Conservation (phyloP, 1,140 invertebrate species). For the Papilio xuthus region DNA sequence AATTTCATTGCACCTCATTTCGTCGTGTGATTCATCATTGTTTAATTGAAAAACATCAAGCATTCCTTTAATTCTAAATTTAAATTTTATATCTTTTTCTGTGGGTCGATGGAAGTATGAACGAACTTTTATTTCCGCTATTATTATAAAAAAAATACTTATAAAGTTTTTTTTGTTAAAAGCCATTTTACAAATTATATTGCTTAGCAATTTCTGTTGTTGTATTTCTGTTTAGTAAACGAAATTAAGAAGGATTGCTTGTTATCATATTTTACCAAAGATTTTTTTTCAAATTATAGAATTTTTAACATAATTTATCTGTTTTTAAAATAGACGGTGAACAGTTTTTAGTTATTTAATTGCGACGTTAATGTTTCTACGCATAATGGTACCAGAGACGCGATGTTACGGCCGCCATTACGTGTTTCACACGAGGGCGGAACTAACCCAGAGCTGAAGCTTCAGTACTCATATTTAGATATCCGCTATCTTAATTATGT, state of each 20-base stretch:
- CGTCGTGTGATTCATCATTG: constrained; percentile 13
- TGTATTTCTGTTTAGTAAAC: no score
- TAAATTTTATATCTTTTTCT: neutral
- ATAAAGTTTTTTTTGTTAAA: no score
- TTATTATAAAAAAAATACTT: no score
- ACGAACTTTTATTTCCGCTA: no score
- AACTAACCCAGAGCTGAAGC: neutral
- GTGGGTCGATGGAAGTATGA: neutral
- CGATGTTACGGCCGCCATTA: neutral
- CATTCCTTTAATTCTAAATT: neutral
- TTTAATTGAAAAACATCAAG: constrained; percentile 5
- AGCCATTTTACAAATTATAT: neutral
- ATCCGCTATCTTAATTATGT: neutral
- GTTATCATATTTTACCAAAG: no score
- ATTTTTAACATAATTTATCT: no score
- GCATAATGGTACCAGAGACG: constrained; percentile 16
- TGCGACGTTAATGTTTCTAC: neutral
- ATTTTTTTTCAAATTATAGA: no score
- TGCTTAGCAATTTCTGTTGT: no score
- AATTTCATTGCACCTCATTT: constrained; percentile 18
- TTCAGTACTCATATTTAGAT: neutral
- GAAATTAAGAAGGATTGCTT: no score
- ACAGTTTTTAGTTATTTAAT: constrained; percentile 11
- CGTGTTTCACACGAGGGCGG: neutral
- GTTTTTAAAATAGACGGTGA: neutral